A percentile compares a stretch with the other conserved stretches of the same genome.
Evolutionary conservation across 2,113 vertebrate species (phyloP).

Genomic region (Sigmodon hispidus): DNA sequence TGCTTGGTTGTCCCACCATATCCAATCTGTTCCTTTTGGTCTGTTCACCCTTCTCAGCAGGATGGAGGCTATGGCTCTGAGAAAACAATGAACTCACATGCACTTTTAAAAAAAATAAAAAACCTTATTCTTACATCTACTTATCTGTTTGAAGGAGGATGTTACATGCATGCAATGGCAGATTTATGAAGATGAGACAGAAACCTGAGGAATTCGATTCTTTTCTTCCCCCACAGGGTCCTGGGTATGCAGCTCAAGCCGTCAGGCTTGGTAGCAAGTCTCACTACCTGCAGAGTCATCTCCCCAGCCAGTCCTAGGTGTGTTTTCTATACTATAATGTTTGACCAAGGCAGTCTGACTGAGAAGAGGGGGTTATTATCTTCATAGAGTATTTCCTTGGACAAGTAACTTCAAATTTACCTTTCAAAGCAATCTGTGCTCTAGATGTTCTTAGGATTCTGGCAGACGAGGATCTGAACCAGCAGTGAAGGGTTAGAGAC

Average conservation of each 20-base stretch:
- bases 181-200: not conserved
- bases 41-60: not conserved
- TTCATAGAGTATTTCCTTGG: not conserved
- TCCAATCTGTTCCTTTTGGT: not conserved
- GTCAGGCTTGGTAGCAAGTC: not conserved
- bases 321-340: not conserved
- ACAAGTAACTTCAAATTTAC: conserved; percentile 1
- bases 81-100: not conserved
- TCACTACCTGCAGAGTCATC: not conserved
- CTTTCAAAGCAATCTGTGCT: not conserved
- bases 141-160: no score
- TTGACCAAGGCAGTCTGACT: no score
- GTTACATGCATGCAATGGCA: not conserved
- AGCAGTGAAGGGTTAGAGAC: not conserved
- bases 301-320: not conserved
- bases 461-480: not conserved
- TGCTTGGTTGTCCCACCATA: not conserved
- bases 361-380: not conserved
- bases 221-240: no score
- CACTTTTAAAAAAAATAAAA: no score
- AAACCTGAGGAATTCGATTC: not conserved
- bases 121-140: not conserved
- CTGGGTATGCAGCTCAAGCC: not conserved
- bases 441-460: not conserved
- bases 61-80: not conserved